Base-by-base conservation (phyloP, 2,888 invertebrate species). In the Teleiodes luculella region DNA sequence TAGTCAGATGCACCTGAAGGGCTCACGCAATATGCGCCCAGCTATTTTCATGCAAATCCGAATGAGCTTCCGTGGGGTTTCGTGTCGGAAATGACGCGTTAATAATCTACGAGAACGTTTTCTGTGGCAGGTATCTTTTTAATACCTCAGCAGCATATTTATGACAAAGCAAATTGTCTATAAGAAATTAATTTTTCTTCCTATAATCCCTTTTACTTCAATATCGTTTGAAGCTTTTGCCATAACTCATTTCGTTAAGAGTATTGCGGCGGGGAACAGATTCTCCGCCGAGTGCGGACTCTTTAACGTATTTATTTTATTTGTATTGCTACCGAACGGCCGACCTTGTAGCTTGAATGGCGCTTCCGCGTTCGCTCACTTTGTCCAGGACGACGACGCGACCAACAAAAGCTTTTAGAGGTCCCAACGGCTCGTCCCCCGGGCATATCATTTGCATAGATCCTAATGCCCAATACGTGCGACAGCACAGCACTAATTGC, bases 401-500 rank as follows among this genome's bases (percentile, higher is more conserved):
- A 67, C 62, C 65, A 65, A 76, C 72, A 80, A 80, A 81, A 78
- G 77, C 76, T 79, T 76, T 77, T 72, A 69, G 65, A 69, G 62
- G 67, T 67, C 65, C 65, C 64, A 59, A 59, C 61, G 28, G 28
- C 37, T 28, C 61, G 51, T 59, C 57, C 63, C 61, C 43, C 54
- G 45, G 55, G 60, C 63, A 63, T 71, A 72, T 74, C 74, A 85
- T 87, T 84, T 83, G 80, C 86, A 85, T 86, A 73, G 69, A 79
- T 75, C 78, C 78, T 80, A 80, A 82, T 78, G 68, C 76, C 76
- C 82, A 75, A 76, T 77, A 74, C 71, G 61, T 65, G 76, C 75
- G 82, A 80, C 83, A 78, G 78, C 85, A 84, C 86, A 86, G 81
- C 85, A 86, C 89, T 88, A 89, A 89, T 89, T 88, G 87, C 83